phyloP scores from a whole-genome alignment of 2,113 vertebrate genomes.

The Bos taurus region DNA sequence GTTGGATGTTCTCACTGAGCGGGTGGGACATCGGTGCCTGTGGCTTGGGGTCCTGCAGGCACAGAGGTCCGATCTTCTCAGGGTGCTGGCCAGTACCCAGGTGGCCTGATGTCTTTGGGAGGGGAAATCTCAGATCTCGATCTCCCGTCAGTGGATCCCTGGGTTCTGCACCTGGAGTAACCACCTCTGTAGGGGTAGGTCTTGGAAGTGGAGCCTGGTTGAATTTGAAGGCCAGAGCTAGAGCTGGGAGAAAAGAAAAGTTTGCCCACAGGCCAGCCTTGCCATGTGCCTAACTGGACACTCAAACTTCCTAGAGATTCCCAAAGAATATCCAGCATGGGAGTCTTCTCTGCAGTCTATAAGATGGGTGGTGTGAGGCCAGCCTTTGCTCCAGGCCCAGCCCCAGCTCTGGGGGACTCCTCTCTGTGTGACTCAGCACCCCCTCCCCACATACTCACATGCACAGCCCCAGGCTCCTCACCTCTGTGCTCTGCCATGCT shows the following conservation, averaged over 20 bases:
- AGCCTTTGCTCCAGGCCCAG: background rate
- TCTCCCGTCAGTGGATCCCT: background rate
- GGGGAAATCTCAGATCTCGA: background rate
- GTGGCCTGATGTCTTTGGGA: background rate
- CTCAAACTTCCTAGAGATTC: background rate
- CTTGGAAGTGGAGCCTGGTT: background rate
- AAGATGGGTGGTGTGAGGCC: background rate
- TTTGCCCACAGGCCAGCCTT: background rate
- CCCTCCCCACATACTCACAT: background rate
- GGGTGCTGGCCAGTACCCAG: background rate
- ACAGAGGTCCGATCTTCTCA: fast-evolving
- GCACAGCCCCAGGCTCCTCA: background rate
- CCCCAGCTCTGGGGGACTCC: background rate
- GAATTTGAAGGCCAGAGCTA: no score
- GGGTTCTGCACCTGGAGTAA: background rate
- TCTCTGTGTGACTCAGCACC: background rate
- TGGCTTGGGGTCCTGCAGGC: background rate
- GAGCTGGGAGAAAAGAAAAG: background rate
- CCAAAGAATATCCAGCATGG: background rate
- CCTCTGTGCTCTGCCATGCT: background rate
- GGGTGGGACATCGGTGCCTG: background rate
- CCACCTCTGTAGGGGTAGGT: background rate
- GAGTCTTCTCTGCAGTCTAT: background rate
- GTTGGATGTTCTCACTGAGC: background rate
- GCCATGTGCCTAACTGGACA: background rate